Base-by-base conservation (phyloP, 2,888 invertebrate species). In the Lepas anatifera region DNA sequence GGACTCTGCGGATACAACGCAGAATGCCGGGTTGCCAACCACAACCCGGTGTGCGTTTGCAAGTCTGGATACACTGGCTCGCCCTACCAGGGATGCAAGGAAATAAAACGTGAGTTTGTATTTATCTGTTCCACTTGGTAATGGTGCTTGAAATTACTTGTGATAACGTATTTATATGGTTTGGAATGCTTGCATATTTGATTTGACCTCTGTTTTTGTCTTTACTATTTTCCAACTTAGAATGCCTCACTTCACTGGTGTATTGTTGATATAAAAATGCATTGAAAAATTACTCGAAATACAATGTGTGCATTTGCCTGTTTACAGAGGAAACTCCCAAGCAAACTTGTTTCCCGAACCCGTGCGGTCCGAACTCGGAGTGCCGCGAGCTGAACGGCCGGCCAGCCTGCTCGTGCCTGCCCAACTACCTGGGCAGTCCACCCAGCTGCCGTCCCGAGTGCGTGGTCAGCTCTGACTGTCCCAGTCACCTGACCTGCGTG, bases 351-450 rank as follows among this genome's bases (percentile, higher is more conserved):
- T 76, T 79, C 69, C 83, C 84, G 72, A 82, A 83, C 39, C 90
- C 90, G 16, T 93, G 93, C 78, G 92, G 92, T 41, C 84, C 87
- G 4, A 88, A 90, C 78, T 88, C 92, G 25, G 80, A 86, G 13
- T 93, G 92, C 76, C 82, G 83, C n/a, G 71, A 69, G 27, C 43
- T 67, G 41, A 70, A 69, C 32, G 67, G 50, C 35, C 32, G 63
- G 13, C 58, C 87, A 72, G 90, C 91, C 81, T 89, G 89, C 76
- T 83, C 85, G 39, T 89, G 89, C 77, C 81, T 87, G 70, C 84
- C 85, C 43, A 87, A 87, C 71, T 86, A 89, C 75, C 85, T 85
- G 73, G 90, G 90, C 32, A 89, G 89, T 79, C 89, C 90, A 13
- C 71, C 71, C 41, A 27, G n/a, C 32, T 89, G 89, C 77, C 84